Evolutionary conservation across 1,140 invertebrate species (phyloP), one percentile per base, ranked within the genome.

Genomic region (Plodia interpunctella): DNA sequence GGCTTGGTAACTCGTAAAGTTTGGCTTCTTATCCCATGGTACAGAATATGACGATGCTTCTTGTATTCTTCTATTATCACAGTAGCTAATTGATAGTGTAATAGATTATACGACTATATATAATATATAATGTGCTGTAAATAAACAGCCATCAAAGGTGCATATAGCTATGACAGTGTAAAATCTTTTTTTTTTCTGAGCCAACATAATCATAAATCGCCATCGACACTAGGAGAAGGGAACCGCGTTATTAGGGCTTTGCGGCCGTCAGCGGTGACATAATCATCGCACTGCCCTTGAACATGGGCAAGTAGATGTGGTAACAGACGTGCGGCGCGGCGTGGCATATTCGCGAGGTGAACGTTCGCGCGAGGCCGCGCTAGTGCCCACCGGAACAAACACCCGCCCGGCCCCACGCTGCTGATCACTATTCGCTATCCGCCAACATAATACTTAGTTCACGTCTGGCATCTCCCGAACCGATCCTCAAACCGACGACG

Each of bases 311-410:
- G 69, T 72, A 72, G 72, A 76, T 74, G 74, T 70, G 72, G 67
- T 63, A 63, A 74, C 60, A 74, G 69, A 68, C 63, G 69, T 52
- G 71, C 70, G 66, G 65, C 63, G 60, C 60, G 71, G 21, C n/a
- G 21, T 6, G 21, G 67, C 44, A 56, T 77, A 78, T 80, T 80
- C 71, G 78, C 76, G 82, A 82, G 84, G 84, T 88, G 77, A 88
- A 88, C 70, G 84, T 58, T 80, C 85, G 49, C 59, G 70, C 85
- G 83, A 88, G 85, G 85, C 78, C 85, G 77, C 69, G 70, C 44
- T 50, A 55, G 63, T 71, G 70, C 68, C 63, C 71, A 71, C 71
- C 77, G 77, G 77, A 78, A 80, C 74, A 78, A 78, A 76, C 76
- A 68, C 61, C 65, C 64, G 59, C 60, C 49, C 62, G 62, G 62